A percentile compares a stretch with the other conserved stretches of the same genome.
phyloP scores from a whole-genome alignment of 2,797 vertebrate genomes.

The Brachyrhaphis roseni region DNA sequence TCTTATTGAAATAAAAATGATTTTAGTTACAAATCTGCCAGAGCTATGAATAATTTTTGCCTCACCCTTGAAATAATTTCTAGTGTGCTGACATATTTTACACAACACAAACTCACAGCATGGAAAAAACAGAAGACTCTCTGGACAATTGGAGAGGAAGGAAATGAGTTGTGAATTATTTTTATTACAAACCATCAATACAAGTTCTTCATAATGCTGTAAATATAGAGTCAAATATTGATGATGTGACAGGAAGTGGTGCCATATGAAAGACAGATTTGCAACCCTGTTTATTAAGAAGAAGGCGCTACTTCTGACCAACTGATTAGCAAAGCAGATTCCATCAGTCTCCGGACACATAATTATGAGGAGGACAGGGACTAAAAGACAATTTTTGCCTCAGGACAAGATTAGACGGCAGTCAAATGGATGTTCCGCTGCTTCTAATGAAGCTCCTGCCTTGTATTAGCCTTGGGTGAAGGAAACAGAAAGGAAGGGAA shows the following conservation, averaged over 20 bases:
- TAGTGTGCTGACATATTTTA: neutral
- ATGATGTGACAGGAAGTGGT: slow-evolving; percentile 16
- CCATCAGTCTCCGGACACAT: slow-evolving; percentile 34
- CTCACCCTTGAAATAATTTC: neutral
- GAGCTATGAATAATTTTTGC: neutral
- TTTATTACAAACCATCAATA: slow-evolving; percentile 9
- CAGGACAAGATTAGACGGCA: slow-evolving; percentile 81
- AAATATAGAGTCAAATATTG: neutral
- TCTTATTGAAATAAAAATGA: neutral
- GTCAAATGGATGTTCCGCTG: slow-evolving; percentile 85
- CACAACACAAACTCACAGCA: slow-evolving; percentile 45
- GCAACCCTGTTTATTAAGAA: slow-evolving; percentile 1
- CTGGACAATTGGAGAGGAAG: slow-evolving; percentile 38
- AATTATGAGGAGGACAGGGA: slow-evolving; percentile 40
- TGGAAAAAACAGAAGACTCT: slow-evolving; percentile 31
- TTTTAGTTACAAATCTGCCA: neutral
- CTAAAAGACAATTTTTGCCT: slow-evolving; percentile 71
- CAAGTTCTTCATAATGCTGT: slow-evolving; percentile 4
- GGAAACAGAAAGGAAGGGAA: slow-evolving; percentile 58
- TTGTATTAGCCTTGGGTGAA: slow-evolving; percentile 67
- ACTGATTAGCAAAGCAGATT: slow-evolving; percentile 41
- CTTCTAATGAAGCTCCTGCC: slow-evolving; percentile 90
- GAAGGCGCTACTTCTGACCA: slow-evolving; percentile 19
- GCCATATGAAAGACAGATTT: slow-evolving; percentile 28
- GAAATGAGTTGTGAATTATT: slow-evolving; percentile 19